phyloP scores from a whole-genome alignment of 92 coral and sea anemone species.

The Epizoanthus illoricatus region DNA sequence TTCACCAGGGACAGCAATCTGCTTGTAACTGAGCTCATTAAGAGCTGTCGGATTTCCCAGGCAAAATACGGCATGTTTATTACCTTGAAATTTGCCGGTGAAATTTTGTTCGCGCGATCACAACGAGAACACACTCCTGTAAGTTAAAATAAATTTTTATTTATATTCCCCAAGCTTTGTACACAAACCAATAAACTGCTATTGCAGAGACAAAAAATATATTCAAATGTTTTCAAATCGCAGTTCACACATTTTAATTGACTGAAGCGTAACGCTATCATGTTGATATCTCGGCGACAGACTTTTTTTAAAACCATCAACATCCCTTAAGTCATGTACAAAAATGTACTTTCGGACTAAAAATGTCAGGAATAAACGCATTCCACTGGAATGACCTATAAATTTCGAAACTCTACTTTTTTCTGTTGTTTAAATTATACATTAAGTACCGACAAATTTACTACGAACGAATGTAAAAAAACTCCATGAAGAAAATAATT shows the following conservation, averaged over 20 bases:
- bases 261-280: constrained; percentile 20
- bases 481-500: constrained; percentile 16
- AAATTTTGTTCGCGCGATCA: background rate
- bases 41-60: constrained; percentile 47
- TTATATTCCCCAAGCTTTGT: constrained; percentile 22
- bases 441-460: background rate
- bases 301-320: constrained; percentile 5
- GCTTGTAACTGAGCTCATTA: constrained; percentile 50
- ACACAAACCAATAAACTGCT: constrained; percentile 39
- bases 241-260: constrained; percentile 31
- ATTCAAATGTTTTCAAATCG: constrained; percentile 15
- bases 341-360: constrained; percentile 24
- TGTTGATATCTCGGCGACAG: constrained; percentile 18
- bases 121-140: constrained; percentile 2
- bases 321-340: constrained; percentile 12
- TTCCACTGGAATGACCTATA: constrained; percentile 4
- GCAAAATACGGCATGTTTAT: constrained; percentile 10
- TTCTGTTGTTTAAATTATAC: background rate
- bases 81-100: background rate
- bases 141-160: constrained; percentile 32
- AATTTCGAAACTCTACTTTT: background rate
- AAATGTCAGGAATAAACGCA: constrained; percentile 11
- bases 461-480: background rate
- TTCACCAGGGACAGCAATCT: constrained; percentile 57
- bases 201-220: constrained; percentile 15